These are phyloP conservation scores for Sebastes baramenuke DNA, from an alignment of 2,797 vertebrate species.

Conservation along the genomic window DNA sequence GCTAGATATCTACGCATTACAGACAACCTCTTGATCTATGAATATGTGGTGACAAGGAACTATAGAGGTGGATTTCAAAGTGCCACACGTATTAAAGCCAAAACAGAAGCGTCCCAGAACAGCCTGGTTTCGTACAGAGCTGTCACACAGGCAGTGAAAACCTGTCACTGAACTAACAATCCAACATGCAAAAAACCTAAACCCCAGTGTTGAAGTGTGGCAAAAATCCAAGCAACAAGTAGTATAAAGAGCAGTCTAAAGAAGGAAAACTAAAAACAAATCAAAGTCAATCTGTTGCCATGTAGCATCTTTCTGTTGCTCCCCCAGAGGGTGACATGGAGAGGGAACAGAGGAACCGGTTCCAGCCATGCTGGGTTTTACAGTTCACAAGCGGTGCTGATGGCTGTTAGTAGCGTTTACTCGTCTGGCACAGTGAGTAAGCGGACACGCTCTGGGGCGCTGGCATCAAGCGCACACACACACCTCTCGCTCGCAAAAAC, in stretches of 20 bases:
- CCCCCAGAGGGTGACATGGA: slow-evolving; percentile 22
- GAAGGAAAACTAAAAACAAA: slow-evolving; percentile 12
- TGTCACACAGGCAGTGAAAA: slow-evolving; percentile 18
- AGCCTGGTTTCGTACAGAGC: background rate
- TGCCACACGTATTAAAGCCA: slow-evolving; percentile 18
- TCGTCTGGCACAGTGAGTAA: slow-evolving; percentile 50
- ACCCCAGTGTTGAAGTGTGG: background rate
- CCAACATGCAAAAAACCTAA: slow-evolving; percentile 15
- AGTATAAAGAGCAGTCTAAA: background rate
- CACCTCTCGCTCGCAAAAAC: slow-evolving; percentile 25
- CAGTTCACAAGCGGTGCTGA: slow-evolving; percentile 55
- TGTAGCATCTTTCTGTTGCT: slow-evolving; percentile 18
- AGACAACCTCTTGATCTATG: slow-evolving; percentile 28
- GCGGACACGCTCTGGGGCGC: slow-evolving; percentile 45
- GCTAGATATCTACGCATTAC: slow-evolving; percentile 25
- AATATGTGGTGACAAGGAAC: slow-evolving; percentile 26
- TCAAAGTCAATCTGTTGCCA: slow-evolving; percentile 16
- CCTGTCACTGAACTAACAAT: slow-evolving; percentile 25
- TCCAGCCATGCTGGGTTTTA: slow-evolving; percentile 38
- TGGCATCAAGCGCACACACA: slow-evolving; percentile 25
- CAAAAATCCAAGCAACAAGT: slow-evolving; percentile 5
- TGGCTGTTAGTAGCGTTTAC: slow-evolving; percentile 53
- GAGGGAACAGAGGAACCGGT: slow-evolving; percentile 26
- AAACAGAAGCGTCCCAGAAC: slow-evolving; percentile 30
- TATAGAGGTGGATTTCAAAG: slow-evolving; percentile 21